Percentiles rank a stretch among this genome's conserved stretches.
Evolutionary conservation across 2,113 vertebrate genomes (phyloP).

Genomic region (Ranitomeya variabilis): DNA sequence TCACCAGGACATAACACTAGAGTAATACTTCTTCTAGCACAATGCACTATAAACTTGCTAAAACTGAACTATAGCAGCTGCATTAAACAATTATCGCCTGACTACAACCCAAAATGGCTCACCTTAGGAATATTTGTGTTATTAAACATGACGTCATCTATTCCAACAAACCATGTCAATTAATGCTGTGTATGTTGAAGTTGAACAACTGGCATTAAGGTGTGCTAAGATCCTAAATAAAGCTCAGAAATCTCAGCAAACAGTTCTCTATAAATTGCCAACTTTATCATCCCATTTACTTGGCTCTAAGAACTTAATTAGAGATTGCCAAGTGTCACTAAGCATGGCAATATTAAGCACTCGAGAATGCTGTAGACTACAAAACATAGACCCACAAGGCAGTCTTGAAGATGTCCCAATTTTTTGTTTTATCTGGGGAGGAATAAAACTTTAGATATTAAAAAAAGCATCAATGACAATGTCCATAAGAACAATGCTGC

Average conservation of each 20-base stretch:
- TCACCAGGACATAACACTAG: too few species aligned
- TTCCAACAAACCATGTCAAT: constrained; percentile 38
- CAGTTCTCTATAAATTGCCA: constrained; percentile 19
- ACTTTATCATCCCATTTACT: constrained; percentile 27
- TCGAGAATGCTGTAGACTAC: neutral
- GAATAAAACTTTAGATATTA: too few species aligned
- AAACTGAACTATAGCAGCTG: constrained; percentile 2
- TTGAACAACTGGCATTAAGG: constrained; percentile 25
- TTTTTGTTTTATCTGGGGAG: too few species aligned
- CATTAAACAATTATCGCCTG: neutral
- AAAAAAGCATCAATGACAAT: too few species aligned
- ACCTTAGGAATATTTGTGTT: constrained; percentile 6
- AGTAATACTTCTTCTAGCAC: neutral
- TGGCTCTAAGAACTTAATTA: neutral
- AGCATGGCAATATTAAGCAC: neutral
- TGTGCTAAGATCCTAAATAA: constrained; percentile 38
- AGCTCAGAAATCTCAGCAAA: constrained; percentile 25
- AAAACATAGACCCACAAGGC: neutral
- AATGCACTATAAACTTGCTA: neutral
- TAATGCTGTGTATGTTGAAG: constrained; percentile 39
- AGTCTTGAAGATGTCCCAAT: too few species aligned
- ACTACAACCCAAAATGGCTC: neutral
- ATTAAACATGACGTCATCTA: constrained; percentile 36
- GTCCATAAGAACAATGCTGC: too few species aligned
- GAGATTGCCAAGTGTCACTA: neutral